Conservation (phyloP, 1,140 invertebrate species). For the Polyergus mexicanus region DNA sequence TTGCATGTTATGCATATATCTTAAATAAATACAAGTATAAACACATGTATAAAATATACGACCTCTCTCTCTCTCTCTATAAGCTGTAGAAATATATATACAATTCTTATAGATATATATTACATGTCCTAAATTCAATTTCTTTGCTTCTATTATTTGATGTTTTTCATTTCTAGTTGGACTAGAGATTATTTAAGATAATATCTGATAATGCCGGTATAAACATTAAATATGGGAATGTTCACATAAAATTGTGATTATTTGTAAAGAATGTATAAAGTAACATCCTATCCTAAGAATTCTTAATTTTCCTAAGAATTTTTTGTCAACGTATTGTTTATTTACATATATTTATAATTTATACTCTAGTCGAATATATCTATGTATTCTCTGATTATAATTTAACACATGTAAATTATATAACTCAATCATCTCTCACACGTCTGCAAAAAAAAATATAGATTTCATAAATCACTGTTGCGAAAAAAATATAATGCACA, state of each 20-base stretch:
- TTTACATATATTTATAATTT: slow-evolving; percentile 32
- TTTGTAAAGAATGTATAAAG: slow-evolving; percentile 9
- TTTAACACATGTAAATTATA: slow-evolving; percentile 27
- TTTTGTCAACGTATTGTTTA: neutral
- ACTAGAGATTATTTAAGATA: slow-evolving; percentile 32
- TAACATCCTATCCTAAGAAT: slow-evolving; percentile 13
- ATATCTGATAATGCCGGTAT: neutral
- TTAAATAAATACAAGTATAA: slow-evolving; percentile 43
- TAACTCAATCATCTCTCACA: slow-evolving; percentile 27
- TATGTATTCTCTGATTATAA: slow-evolving; percentile 10
- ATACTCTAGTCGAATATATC: neutral
- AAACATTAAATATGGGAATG: slow-evolving; percentile 25
- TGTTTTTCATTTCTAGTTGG: slow-evolving; percentile 9
- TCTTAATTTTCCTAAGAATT: neutral
- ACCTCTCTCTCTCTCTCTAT: too few species aligned
- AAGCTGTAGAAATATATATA: slow-evolving; percentile 47
- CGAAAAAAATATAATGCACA: neutral
- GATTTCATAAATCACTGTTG: neutral
- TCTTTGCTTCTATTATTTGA: neutral
- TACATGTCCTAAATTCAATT: neutral
- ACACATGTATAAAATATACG: neutral
- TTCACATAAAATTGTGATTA: neutral
- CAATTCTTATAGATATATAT: slow-evolving; percentile 5
- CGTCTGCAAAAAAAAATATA: slow-evolving; percentile 38
- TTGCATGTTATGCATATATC: neutral